These are phyloP conservation scores for Ciona savignyi DNA, from an alignment of 23 tunicate species.

Conservation along the genomic window DNA sequence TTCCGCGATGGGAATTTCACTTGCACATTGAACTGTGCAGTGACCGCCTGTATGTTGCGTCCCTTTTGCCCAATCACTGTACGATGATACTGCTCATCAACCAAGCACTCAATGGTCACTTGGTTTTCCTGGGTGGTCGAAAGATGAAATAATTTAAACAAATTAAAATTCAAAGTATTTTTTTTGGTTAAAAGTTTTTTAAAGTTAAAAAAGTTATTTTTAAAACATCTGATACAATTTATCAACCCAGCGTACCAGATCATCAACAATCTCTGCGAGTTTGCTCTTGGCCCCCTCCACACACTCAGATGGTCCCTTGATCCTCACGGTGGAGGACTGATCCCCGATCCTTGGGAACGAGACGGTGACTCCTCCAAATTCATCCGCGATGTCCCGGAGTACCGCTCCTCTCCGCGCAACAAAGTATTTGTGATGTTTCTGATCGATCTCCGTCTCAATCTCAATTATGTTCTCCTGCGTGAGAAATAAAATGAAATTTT, in stretches of 20 bases:
- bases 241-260: conserved; percentile 41
- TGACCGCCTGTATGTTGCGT: conserved; percentile 70
- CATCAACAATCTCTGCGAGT: conserved; percentile 80
- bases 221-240: neutral
- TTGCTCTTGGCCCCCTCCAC: conserved; percentile 76
- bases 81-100: conserved; percentile 90
- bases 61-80: conserved; percentile 94
- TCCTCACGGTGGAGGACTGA: conserved; percentile 62
- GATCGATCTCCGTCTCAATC: conserved; percentile 71
- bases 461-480: conserved; percentile 74
- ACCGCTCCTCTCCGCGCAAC: conserved; percentile 87
- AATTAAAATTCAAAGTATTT: too few relatives aligned
- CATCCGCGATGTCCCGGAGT: conserved; percentile 78
- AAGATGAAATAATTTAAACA: neutral
- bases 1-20: conserved; percentile 62
- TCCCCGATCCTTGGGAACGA: conserved; percentile 94
- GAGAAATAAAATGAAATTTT: too few relatives aligned
- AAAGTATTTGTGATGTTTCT: conserved; percentile 80
- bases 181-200: neutral
- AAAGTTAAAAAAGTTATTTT: conserved; percentile 2
- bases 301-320: conserved; percentile 94
- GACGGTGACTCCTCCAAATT: conserved; percentile 89
- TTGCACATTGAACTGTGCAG: conserved; percentile 82
- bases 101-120: conserved; percentile 68
- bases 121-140: conserved; percentile 58